Evolutionary conservation across 2,113 vertebrate species (phyloP), one percentile per base, ranked within the genome.

Genomic region (Mormoops blainvillei): DNA sequence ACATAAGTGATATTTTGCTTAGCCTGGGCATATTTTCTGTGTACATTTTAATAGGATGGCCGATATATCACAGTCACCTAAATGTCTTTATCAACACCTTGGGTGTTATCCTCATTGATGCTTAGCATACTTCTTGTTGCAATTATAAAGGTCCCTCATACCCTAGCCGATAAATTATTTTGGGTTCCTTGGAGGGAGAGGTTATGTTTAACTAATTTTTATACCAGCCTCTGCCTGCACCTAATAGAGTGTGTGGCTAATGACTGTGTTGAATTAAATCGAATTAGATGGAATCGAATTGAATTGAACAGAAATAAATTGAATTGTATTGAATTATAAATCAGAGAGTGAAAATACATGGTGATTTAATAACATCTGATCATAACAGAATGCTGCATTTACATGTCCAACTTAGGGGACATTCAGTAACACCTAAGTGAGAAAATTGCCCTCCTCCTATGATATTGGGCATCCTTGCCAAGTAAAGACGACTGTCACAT

Each of bases 221-320:
- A 87, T 65, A 96, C 19, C 56, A 88, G 61, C 31, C 87, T 61
- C 87, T 61, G 58, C 58, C 58, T 94, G 50, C 92, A 83, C 43
- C 93, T 97, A 95, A 96, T 95, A 93, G 67, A 93, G n/a, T 95
- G 16, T 89, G 73, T 91, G 78, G 71, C 95, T 96, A 97, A 96
- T 97, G 81, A 96, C 93, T 82, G 76, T 96, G 80, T 89, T 96
- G 93, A 96, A 91, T 93, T 92, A 97, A 97, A 94, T 95, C 88
- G 93, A 91, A 94, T 97, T 97, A 96, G 91, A 80, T 89, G 67
- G 94, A 96, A 91, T 96, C 61, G 24, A 90, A 96, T 97, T 97
- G 95, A 98, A 96, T 91, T 89, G 86, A 96, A 96, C 74, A 89
- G 76, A 94, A 97, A 91, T 95, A 98, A 98, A 97, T 96, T 96